Base-by-base conservation (phyloP, 2,888 invertebrate species). In the Platypus cylindrus region DNA sequence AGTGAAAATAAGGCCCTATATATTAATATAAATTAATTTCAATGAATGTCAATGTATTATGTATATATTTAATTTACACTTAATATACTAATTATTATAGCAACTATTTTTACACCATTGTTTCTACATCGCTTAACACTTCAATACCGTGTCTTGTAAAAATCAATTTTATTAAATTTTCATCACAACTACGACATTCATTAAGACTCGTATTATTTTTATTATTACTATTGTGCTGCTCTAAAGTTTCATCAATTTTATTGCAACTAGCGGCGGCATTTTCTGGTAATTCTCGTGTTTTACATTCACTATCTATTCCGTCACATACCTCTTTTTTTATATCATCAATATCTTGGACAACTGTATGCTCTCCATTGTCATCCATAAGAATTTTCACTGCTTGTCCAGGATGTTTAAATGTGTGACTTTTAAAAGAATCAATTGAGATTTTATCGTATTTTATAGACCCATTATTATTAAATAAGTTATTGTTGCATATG, bases 51-150 rank as follows among this genome's bases (percentile, higher is more conserved):
- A n/a, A n/a, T n/a, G n/a, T n/a, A n/a, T n/a, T n/a, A n/a, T n/a
- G n/a, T n/a, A n/a, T n/a, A n/a, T n/a, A n/a, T n/a, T n/a, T n/a
- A n/a, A n/a, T n/a, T n/a, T n/a, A n/a, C n/a, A n/a, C n/a, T n/a
- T n/a, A n/a, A n/a, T n/a, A n/a, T n/a, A n/a, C n/a, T n/a, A n/a
- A n/a, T n/a, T n/a, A n/a, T n/a, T n/a, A n/a, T n/a, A n/a, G n/a
- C n/a, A n/a, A n/a, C n/a, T n/a, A n/a, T n/a, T n/a, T n/a, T 56
- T 59, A 70, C 32, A 78, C 77, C 30, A 76, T 76, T 41, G 80
- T 81, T 54, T 83, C 82, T 11, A 78, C 77, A 51, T 82, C 81
- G 49, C 81, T 81, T 28, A 81, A 79, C 32, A 82, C 78, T 58
- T 79, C 76, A 46, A 82, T 80, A 2, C 81, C 81, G 52, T 81